These are phyloP conservation scores for Pandion haliaetus DNA, from an alignment of 2,113 vertebrate genomes.

Conservation along the genomic window DNA sequence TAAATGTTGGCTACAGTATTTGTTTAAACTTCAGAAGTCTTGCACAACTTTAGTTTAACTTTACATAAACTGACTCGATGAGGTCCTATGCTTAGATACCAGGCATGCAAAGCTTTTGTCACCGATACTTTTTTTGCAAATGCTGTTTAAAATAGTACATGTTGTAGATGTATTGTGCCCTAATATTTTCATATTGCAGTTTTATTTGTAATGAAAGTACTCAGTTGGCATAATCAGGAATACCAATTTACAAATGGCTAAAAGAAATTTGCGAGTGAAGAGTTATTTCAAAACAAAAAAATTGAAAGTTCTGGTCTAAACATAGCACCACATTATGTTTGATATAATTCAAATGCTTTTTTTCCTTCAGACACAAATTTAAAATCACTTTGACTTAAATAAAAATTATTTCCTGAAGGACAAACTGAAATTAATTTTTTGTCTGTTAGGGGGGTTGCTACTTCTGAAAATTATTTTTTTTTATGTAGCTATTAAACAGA, in stretches of 20 bases:
- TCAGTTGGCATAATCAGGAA: background rate
- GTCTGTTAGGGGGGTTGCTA: accelerated
- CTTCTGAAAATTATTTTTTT: background rate
- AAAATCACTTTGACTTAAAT: background rate
- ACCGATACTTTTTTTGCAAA: background rate
- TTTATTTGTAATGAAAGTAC: background rate
- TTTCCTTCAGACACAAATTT: background rate
- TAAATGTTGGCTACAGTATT: background rate
- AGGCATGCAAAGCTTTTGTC: background rate
- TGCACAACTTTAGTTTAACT: constrained; percentile 35
- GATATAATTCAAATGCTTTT: background rate
- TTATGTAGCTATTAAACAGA: background rate
- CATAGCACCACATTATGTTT: accelerated
- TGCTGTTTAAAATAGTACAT: background rate
- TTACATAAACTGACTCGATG: background rate
- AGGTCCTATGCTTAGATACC: background rate
- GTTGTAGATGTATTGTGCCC: too few relatives aligned
- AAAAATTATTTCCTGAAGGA: background rate
- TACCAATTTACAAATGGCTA: background rate
- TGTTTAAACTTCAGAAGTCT: constrained; percentile 43
- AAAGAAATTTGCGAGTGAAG: background rate
- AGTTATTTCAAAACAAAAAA: background rate
- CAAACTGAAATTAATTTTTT: background rate
- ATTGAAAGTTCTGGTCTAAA: background rate
- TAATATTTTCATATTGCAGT: background rate